Percentiles rank a stretch among this genome's conserved stretches.
These are phyloP conservation scores for Pseudopleuronectes americanus DNA, from an alignment of 2,797 vertebrate species.

Conservation along the genomic window DNA sequence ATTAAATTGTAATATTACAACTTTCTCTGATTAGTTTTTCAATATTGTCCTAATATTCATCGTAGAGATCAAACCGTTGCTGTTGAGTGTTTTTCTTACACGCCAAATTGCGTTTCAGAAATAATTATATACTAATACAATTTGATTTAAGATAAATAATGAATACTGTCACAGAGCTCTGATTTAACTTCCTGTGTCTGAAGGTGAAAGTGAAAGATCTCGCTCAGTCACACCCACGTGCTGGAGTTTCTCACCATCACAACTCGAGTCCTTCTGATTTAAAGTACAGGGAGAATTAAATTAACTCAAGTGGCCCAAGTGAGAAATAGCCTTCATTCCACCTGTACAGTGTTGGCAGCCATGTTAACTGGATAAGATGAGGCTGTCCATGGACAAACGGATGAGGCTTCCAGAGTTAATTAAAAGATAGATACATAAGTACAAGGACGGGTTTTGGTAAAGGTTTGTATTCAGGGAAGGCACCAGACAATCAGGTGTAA, in stretches of 20 bases:
- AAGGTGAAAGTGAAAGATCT: constrained; percentile 1
- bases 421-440: not conserved
- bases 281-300: constrained; percentile 52
- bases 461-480: not conserved
- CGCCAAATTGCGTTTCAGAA: too few relatives aligned
- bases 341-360: constrained; percentile 52
- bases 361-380: constrained; percentile 46
- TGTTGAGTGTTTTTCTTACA: too few relatives aligned
- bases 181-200: not conserved
- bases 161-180: not conserved
- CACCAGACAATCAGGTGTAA: not conserved
- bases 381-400: constrained; percentile 24
- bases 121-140: not conserved
- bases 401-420: constrained; percentile 23
- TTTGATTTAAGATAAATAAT: not conserved
- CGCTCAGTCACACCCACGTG: constrained; percentile 6
- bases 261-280: constrained; percentile 50
- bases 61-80: too few relatives aligned
- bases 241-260: constrained; percentile 33
- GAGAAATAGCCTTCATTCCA: constrained; percentile 71
- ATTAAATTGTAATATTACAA: too few relatives aligned
- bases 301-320: constrained; percentile 57
- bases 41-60: too few relatives aligned
- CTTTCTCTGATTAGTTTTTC: too few relatives aligned
- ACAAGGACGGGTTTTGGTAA: too few relatives aligned